phyloP scores from a whole-genome alignment of 2,113 vertebrate genomes.

The Ursus arctos region DNA sequence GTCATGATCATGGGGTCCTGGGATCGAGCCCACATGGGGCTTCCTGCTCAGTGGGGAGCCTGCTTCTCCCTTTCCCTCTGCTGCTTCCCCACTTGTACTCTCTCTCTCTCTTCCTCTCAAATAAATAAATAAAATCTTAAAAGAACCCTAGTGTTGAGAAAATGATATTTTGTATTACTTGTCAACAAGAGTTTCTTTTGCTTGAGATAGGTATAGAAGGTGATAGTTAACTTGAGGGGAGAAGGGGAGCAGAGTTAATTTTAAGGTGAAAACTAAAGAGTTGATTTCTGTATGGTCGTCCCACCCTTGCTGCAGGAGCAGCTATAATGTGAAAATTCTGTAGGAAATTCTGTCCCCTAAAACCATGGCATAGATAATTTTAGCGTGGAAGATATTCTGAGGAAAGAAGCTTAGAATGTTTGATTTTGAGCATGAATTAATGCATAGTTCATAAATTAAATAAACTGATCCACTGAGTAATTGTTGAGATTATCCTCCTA shows the following conservation, averaged over 20 bases:
- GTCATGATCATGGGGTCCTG: neutral
- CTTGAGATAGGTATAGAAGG: neutral
- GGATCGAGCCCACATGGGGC: neutral
- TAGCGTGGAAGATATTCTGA: neutral
- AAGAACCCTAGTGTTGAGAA: neutral
- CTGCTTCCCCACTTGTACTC: neutral
- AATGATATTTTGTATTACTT: neutral
- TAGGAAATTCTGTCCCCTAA: constrained; percentile 1
- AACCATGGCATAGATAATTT: neutral
- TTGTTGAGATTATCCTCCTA: neutral
- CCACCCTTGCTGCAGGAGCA: neutral
- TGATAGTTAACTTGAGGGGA: neutral
- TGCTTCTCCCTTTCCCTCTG: neutral
- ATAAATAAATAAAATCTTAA: neutral
- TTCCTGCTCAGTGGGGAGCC: neutral
- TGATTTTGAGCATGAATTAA: constrained; percentile 35
- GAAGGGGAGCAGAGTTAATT: neutral
- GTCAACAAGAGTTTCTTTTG: neutral
- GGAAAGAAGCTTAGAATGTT: constrained; percentile 48
- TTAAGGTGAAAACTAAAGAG: neutral
- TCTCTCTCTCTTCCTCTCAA: neutral
- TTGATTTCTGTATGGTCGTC: neutral
- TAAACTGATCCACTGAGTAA: neutral
- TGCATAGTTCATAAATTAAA: neutral
- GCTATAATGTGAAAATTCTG: neutral